Conservation (phyloP, 2,888 invertebrate species). For the Anorthoa munda region DNA sequence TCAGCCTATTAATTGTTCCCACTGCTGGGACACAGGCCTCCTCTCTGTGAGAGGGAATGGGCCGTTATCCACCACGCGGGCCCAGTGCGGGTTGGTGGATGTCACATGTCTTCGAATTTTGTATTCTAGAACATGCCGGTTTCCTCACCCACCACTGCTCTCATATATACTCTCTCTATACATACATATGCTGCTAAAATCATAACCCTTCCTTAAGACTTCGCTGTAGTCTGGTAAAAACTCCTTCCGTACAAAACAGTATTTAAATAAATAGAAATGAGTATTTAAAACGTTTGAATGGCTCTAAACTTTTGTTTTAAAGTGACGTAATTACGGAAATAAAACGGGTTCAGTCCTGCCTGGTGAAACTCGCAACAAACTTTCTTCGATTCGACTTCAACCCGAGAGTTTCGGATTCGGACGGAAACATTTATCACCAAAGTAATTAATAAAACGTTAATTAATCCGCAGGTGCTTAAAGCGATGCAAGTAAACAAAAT, state of each 20-base stretch:
- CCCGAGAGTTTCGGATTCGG: conserved; percentile 36
- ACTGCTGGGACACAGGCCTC: no score
- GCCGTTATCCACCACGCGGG: no score
- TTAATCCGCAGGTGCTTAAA: conserved; percentile 58
- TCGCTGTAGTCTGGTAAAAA: not conserved
- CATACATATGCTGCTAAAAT: no score
- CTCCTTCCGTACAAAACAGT: conserved; percentile 12
- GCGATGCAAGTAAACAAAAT: conserved; percentile 56
- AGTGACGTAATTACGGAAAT: conserved; percentile 33
- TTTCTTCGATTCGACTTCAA: conserved; percentile 45
- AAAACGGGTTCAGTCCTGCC: conserved; percentile 37
- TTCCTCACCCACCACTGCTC: no score
- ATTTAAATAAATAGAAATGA: conserved; percentile 17
- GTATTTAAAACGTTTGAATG: conserved; percentile 9
- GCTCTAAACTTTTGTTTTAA: conserved; percentile 9
- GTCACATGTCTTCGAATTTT: no score
- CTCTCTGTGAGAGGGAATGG: no score
- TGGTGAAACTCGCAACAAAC: conserved; percentile 42
- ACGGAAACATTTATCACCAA: conserved; percentile 60
- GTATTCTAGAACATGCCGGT: no score
- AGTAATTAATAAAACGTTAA: conserved; percentile 60
- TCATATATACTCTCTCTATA: no score
- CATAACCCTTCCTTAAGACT: no score
- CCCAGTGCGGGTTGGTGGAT: no score
- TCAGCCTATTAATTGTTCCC: no score